A percentile compares a stretch with the other conserved stretches of the same genome.
Conservation (phyloP, 2,888 invertebrate species). For the Caenorhabditis doughertyi region DNA sequence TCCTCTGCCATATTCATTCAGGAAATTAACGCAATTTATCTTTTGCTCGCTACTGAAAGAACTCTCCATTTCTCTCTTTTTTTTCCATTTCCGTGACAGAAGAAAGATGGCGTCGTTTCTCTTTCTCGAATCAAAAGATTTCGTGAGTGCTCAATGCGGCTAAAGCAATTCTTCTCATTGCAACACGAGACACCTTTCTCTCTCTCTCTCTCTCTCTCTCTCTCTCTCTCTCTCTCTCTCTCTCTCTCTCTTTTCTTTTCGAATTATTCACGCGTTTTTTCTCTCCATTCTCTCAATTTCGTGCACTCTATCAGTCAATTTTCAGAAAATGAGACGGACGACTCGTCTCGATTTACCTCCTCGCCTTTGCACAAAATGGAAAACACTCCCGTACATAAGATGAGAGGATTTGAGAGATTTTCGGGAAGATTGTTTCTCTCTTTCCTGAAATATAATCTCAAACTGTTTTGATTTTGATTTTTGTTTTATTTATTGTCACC, state of each 20-base stretch:
- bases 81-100: conserved; percentile 21
- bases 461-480: conserved; percentile 6
- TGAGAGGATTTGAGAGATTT: conserved; percentile 9
- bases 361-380: neutral
- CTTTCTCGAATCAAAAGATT: conserved; percentile 43
- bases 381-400: conserved; percentile 39
- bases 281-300: conserved; percentile 9
- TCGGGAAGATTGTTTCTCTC: neutral
- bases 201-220: conserved; percentile 9
- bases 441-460: conserved; percentile 27
- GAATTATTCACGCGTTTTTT: conserved; percentile 52
- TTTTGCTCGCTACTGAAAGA: conserved; percentile 10
- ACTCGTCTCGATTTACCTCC: conserved; percentile 58
- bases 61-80: conserved; percentile 14
- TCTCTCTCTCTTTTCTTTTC: conserved; percentile 14
- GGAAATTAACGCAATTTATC: conserved; percentile 31
- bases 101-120: conserved; percentile 20
- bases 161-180: conserved; percentile 32
- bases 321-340: conserved; percentile 49
- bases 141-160: conserved; percentile 28
- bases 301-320: conserved; percentile 20
- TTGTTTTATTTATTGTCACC: conserved; percentile 53
- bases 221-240: conserved; percentile 6
- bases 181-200: conserved; percentile 58
- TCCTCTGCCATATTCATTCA: neutral